phyloP scores from a whole-genome alignment of 2,113 vertebrate genomes.

The Albula glossodonta region DNA sequence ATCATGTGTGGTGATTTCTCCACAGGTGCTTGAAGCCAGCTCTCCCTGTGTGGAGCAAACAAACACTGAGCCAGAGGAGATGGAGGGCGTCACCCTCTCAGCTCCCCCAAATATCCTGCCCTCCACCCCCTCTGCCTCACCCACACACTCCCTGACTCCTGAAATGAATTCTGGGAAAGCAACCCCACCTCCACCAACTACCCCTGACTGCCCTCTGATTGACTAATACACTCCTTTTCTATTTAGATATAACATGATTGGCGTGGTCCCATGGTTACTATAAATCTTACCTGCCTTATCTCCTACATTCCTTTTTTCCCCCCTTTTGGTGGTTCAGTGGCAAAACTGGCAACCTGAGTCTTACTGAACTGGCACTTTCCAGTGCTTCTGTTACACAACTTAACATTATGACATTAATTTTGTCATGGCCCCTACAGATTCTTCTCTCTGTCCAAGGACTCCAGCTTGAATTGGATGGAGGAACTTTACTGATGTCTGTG shows the following conservation, averaged over 20 bases:
- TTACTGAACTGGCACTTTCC: neutral
- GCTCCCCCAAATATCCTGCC: conserved; percentile 32
- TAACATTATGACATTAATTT: no score
- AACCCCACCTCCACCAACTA: conserved; percentile 9
- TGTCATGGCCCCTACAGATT: no score
- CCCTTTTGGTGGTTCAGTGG: neutral
- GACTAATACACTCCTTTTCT: conserved; percentile 41
- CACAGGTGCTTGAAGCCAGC: conserved; percentile 73
- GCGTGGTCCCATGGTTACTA: conserved; percentile 51
- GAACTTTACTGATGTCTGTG: no score
- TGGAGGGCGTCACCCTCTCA: conserved; percentile 43
- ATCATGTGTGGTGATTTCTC: conserved; percentile 47
- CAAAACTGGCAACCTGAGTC: neutral
- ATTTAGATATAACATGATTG: conserved; percentile 41
- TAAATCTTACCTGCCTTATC: neutral
- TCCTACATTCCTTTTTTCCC: neutral
- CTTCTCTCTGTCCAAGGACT: no score
- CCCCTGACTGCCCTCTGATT: neutral
- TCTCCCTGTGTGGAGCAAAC: conserved; percentile 63
- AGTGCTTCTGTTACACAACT: neutral
- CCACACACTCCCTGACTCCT: neutral
- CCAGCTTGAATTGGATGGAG: no score
- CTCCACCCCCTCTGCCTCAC: neutral
- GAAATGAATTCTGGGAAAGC: neutral
- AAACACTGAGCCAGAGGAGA: conserved; percentile 50